Percentiles rank a stretch among this genome's conserved stretches.
These are phyloP conservation scores for Hyphantria cunea DNA, from an alignment of 1,140 invertebrate species.

Conservation along the genomic window DNA sequence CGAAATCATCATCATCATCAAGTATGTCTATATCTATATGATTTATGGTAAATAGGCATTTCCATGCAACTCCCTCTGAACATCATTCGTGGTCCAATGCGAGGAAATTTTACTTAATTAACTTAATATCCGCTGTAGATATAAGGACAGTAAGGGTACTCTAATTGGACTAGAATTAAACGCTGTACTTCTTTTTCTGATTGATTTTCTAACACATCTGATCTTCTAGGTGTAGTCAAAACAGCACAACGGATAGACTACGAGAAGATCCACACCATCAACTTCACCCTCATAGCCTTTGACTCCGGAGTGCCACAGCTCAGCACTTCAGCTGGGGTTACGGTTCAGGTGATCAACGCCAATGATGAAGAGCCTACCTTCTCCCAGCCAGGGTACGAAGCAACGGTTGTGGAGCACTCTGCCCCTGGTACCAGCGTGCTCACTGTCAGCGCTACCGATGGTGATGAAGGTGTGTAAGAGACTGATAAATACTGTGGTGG, in stretches of 20 bases:
- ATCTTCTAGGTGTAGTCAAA: slow-evolving; percentile 86
- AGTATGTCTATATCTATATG: too few relatives aligned
- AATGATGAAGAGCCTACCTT: slow-evolving; percentile 95
- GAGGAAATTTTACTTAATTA: too few relatives aligned
- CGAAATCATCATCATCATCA: too few relatives aligned
- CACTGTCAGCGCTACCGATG: slow-evolving; percentile 87
- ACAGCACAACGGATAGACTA: slow-evolving; percentile 92
- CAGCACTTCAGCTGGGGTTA: slow-evolving; percentile 88
- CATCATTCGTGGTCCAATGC: too few relatives aligned
- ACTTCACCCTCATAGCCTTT: slow-evolving; percentile 90
- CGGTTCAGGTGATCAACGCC: slow-evolving; percentile 90
- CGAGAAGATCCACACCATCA: slow-evolving; percentile 88
- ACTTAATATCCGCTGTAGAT: too few relatives aligned
- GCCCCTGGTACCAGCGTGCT: slow-evolving; percentile 86
- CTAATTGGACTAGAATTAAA: not conserved
- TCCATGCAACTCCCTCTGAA: too few relatives aligned
- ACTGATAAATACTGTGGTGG: too few relatives aligned
- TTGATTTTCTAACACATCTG: not conserved
- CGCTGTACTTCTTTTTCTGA: not conserved
- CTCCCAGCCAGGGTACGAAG: slow-evolving; percentile 85
- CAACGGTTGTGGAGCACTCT: slow-evolving; percentile 89
- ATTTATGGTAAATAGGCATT: too few relatives aligned
- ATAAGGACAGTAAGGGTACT: too few relatives aligned
- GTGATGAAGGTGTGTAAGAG: slow-evolving; percentile 84
- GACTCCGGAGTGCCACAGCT: slow-evolving; percentile 93